Evolutionary conservation across 1,140 invertebrate genomes (phyloP), one percentile per base, ranked within the genome.

Genomic region (Ladona fulva): DNA sequence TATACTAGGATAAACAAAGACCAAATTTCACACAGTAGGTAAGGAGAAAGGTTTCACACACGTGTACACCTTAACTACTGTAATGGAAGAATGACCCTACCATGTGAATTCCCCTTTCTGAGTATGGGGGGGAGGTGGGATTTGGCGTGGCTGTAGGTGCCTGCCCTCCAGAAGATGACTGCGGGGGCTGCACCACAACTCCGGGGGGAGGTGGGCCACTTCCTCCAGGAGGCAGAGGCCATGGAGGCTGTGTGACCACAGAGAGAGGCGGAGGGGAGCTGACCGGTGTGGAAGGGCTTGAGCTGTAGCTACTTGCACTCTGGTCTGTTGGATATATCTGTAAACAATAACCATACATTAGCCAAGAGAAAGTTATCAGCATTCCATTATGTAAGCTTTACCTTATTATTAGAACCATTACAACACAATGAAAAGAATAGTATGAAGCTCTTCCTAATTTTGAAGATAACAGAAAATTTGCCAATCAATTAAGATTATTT

Each of bases 281-380:
- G 79, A 94, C 91, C 24, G 94, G 94, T 44, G 94, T 95, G 81
- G 92, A 92, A 80, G 95, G 95, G 84, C 96, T 96, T 83, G 94
- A 95, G 86, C 94, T 94, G 87, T 95, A 97, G 88, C 94, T 97
- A 85, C 93, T 95, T 84, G 92, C 91, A 88, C 94, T 94, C 86
- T 96, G 94, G 85, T 96, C 94, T 81, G 92, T 89, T 77, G 93
- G 91, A 87, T 95, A 95, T 84, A 95, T 95, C 93, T 95, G 86
- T 16, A 86, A 83, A 81, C 29, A 37, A n/a, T n/a, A n/a, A n/a
- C n/a, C n/a, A n/a, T n/a, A n/a, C n/a, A n/a, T n/a, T n/a, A n/a
- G n/a, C n/a, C n/a, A n/a, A n/a, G n/a, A n/a, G n/a, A n/a, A n/a
- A n/a, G n/a, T n/a, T n/a, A n/a, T n/a, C n/a, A n/a, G n/a, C n/a